Evolutionary conservation across 1,140 invertebrate genomes (phyloP).

Genomic region (Limonius californicus): DNA sequence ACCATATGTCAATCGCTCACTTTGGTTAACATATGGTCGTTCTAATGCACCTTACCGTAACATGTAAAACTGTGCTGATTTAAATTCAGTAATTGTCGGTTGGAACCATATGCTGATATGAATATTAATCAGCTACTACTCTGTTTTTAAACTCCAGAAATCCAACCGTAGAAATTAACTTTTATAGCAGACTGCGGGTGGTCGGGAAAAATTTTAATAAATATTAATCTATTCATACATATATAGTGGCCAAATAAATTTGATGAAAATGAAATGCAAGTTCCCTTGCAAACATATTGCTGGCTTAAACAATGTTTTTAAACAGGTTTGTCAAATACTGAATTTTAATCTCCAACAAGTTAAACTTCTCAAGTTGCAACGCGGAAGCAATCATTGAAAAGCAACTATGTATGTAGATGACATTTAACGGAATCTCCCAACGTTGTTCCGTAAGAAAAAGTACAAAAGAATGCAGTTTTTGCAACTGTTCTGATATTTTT

Average conservation of each 20-base stretch:
- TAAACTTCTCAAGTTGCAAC: background rate
- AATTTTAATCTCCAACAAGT: no score
- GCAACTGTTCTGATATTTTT: slow-evolving; percentile 24
- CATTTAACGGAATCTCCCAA: slow-evolving; percentile 26
- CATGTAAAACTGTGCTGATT: slow-evolving; percentile 1
- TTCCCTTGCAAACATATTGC: no score
- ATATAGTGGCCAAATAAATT: no score
- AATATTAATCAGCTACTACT: background rate
- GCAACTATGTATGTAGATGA: background rate
- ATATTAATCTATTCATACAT: no score
- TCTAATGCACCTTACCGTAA: slow-evolving; percentile 1
- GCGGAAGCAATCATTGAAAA: background rate
- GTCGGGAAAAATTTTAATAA: no score
- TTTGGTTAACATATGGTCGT: background rate
- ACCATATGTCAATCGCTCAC: background rate
- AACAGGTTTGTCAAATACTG: no score
- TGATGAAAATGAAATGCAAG: no score
- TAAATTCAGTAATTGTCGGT: background rate
- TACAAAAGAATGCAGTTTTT: slow-evolving; percentile 26
- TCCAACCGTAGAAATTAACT: background rate
- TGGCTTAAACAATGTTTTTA: no score
- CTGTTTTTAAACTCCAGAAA: slow-evolving; percentile 5
- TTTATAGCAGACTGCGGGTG: no score
- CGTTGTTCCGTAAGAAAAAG: slow-evolving; percentile 18
- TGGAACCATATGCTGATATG: background rate